Evolutionary conservation across 2,888 invertebrate species (phyloP).

Genomic region (Melanostoma mellinum): DNA sequence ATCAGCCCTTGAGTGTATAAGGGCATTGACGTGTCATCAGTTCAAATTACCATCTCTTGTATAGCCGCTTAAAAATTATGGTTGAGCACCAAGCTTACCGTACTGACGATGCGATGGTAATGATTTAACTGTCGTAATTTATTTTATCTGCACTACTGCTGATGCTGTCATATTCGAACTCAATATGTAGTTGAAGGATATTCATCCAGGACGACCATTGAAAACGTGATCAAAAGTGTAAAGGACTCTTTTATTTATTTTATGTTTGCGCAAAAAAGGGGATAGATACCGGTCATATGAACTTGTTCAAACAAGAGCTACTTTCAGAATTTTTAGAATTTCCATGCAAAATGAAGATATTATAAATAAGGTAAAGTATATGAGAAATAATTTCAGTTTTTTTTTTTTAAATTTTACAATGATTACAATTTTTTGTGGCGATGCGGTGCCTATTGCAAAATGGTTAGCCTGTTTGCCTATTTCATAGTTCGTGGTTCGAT

Average conservation of each 20-base stretch:
- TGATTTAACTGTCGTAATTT: conserved; percentile 71
- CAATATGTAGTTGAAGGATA: conserved; percentile 57
- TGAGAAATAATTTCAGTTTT: too few relatives aligned
- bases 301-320: conserved; percentile 1
- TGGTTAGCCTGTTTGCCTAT: too few relatives aligned
- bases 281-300: background rate
- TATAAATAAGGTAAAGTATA: too few relatives aligned
- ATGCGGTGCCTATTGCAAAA: too few relatives aligned
- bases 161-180: conserved; percentile 42
- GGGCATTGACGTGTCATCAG: conserved; percentile 42
- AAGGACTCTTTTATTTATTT: conserved; percentile 36
- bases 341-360: too few relatives aligned
- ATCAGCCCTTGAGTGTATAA: background rate
- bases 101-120: conserved; percentile 42
- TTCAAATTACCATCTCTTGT: conserved; percentile 50
- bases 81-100: conserved; percentile 17
- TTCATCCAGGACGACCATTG: conserved; percentile 51
- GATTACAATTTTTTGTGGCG: too few relatives aligned
- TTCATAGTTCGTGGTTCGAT: too few relatives aligned
- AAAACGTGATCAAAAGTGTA: conserved; percentile 61
- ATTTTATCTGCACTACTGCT: conserved; percentile 63
- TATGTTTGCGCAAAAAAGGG: background rate
- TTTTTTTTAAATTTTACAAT: too few relatives aligned
- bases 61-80: conserved; percentile 35
- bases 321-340: too few relatives aligned